Percentiles rank a stretch among this genome's conserved stretches.
Conservation (phyloP, 2,888 invertebrate genomes). For the Noctua comes region DNA sequence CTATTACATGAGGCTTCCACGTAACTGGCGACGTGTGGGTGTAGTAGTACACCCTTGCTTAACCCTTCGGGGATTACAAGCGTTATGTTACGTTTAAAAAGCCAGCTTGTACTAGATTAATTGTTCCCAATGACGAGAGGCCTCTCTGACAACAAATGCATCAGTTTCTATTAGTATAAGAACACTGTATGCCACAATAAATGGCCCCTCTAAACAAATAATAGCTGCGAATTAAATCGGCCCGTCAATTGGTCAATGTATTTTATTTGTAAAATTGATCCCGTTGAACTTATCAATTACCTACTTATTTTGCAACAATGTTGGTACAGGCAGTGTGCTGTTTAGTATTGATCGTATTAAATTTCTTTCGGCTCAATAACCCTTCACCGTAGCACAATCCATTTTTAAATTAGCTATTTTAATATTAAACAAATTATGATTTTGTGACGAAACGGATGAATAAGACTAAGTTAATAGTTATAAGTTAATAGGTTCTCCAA, state of each 20-base stretch:
- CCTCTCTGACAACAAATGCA: neutral
- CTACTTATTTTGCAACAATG: constrained; percentile 48
- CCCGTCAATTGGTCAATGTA: constrained; percentile 47
- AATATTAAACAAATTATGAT: constrained; percentile 11
- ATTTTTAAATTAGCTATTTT: constrained; percentile 15
- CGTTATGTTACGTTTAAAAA: neutral
- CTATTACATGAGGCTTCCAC: too few species aligned
- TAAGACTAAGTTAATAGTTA: neutral
- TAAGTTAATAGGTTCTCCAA: too few species aligned
- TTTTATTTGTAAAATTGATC: constrained; percentile 62
- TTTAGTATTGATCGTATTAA: constrained; percentile 27
- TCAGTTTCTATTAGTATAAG: constrained; percentile 16
- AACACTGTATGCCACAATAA: constrained; percentile 52
- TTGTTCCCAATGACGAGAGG: neutral
- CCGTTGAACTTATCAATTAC: constrained; percentile 60
- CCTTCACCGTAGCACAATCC: constrained; percentile 4
- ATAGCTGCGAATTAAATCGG: constrained; percentile 50
- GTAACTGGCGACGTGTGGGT: neutral
- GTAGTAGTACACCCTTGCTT: neutral
- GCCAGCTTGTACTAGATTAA: neutral
- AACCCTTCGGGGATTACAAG: neutral
- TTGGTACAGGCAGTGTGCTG: constrained; percentile 12
- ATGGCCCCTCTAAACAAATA: constrained; percentile 49
- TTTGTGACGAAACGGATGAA: neutral
- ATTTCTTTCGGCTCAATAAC: constrained; percentile 39